Conservation (phyloP, 2,113 vertebrate genomes). For the Hystrix cristata region DNA sequence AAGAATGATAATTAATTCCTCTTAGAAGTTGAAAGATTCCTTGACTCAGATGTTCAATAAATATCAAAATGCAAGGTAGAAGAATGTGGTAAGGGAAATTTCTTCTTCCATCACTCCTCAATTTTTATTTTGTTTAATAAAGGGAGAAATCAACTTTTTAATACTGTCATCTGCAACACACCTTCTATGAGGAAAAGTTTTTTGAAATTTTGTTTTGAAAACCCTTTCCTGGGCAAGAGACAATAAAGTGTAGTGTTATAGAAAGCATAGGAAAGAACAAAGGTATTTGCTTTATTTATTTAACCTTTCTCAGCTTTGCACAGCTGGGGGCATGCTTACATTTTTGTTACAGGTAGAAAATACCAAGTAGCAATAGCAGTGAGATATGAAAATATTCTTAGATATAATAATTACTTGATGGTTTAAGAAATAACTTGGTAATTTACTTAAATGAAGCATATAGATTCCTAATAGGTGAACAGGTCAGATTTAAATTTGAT, state of each 20-base stretch:
- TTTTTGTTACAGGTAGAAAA: background rate
- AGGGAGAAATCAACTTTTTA: background rate
- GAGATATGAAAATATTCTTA: background rate
- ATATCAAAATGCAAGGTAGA: background rate
- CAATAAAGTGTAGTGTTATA: conserved; percentile 9
- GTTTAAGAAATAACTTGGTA: conserved; percentile 5
- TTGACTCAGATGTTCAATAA: conserved; percentile 38
- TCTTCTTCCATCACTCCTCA: background rate
- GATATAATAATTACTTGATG: background rate
- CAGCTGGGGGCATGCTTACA: background rate
- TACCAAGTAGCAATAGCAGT: background rate
- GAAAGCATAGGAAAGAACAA: background rate
- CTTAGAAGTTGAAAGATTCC: background rate
- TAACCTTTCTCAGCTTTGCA: background rate
- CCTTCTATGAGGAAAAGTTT: background rate
- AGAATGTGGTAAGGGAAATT: background rate
- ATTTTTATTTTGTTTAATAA: background rate
- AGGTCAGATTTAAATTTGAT: conserved; percentile 31
- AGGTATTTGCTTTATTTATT: conserved; percentile 22
- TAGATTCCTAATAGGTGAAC: background rate
- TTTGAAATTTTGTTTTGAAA: conserved; percentile 58
- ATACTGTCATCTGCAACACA: background rate
- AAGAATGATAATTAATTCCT: background rate
- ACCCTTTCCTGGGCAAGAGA: background rate
- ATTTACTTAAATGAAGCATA: conserved; percentile 33